Evolutionary conservation across 2,113 vertebrate genomes (phyloP), one percentile per base, ranked within the genome.

Genomic region (Sturnus vulgaris): DNA sequence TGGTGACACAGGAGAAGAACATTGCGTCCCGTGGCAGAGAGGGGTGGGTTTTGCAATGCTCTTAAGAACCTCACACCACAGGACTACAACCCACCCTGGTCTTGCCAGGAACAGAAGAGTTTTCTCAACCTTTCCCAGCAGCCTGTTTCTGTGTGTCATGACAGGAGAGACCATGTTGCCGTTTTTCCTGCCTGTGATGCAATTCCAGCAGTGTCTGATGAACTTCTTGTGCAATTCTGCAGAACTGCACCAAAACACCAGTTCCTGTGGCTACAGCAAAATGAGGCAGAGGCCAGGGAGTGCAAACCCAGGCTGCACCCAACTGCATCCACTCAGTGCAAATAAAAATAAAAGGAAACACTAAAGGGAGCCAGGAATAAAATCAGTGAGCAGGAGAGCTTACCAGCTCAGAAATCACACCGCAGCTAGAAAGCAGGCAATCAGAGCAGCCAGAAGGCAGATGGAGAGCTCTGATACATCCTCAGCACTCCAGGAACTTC

Each of bases 41-140:
- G 6, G 15, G 9, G n/a, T 50, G 39, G 33, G 33, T 73, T 90
- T 80, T 71, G 82, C 61, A 92, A 78, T 10, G 10, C 42, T 3
- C 2, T 42, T 4, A 55, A 88, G 55, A 90, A 88, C 27, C 14
- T 13, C 27, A 68, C 0, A 11, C 12, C 78, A 71, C 55, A 50
- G 35, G 23, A 59, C 55, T 25, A 20, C 39, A 88, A 39, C 33
- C n/a, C 63, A 61, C 10, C 14, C 19, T 0, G 1, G 5, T 12
- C 68, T 59, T 95, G 77, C 68, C 86, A 44, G 72, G 52, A 94
- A 96, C 2, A 0, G n/a, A 73, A 63, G 28, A 47, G 9, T 63
- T 90, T 90, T 64, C 80, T 92, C 77, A 86, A 9, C 30, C 31
- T 73, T 85, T 95, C 63, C 59, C 75, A 65, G 66, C 61, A 96